Evolutionary conservation across 37 sponge, comb jelly and placozoan genomes (phyloP).

Genomic region (Halichondria panicea): DNA sequence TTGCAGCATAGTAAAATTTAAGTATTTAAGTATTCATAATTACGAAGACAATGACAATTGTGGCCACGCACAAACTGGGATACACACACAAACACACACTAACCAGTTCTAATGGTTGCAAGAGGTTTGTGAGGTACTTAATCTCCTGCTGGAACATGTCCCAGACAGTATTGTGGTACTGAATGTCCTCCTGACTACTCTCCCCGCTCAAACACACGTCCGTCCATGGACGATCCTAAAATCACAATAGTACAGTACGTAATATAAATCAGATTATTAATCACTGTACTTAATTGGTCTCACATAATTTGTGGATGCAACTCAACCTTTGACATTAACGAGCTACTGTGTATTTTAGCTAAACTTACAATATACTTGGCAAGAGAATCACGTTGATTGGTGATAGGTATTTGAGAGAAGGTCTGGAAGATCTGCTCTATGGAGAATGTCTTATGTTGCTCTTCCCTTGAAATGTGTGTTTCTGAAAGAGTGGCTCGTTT

Average conservation of each 20-base stretch:
- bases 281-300: too few species aligned
- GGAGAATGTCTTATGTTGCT: too few species aligned
- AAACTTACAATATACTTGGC: conserved; percentile 3
- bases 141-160: conserved; percentile 54
- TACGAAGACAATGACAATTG: not conserved
- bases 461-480: too few species aligned
- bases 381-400: not conserved
- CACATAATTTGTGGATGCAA: not conserved
- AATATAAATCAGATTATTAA: not conserved
- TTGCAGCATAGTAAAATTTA: too few species aligned
- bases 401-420: not conserved
- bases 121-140: conserved; percentile 30
- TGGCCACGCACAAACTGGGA: not conserved
- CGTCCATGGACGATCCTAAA: conserved; percentile 44
- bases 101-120: conserved; percentile 49
- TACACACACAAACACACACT: too few species aligned
- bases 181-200: not conserved
- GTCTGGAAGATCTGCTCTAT: not conserved
- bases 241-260: too few species aligned
- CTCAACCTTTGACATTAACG: not conserved
- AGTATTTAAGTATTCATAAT: too few species aligned
- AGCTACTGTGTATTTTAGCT: too few species aligned
- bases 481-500: too few species aligned
- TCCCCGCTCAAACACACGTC: conserved; percentile 17
- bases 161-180: conserved; percentile 56